Evolutionary conservation across 2,888 invertebrate genomes (phyloP), one percentile per base, ranked within the genome.

Genomic region (Xanthorhoe spadicearia): DNA sequence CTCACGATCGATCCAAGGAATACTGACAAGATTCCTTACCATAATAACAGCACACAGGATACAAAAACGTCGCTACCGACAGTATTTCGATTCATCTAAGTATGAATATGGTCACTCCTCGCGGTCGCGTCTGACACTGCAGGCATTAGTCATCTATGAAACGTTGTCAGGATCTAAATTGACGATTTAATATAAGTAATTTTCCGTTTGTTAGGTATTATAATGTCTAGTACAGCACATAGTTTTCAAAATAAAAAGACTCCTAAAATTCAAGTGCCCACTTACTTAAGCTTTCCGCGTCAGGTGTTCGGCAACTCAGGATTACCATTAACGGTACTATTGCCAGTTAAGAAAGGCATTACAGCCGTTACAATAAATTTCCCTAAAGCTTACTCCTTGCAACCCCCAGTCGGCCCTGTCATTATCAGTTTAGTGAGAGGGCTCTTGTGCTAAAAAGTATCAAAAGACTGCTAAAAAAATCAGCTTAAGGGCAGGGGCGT

Each of bases 341-440:
- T 85, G 84, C 83, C 77, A 81, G 82, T 81, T 83, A 88, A 83
- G 86, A 83, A 77, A 88, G 83, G 84, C 83, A 83, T 86, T 89
- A 83, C 83, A 83, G 79, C 76, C 74, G 82, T 85, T 83, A 86
- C 87, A 86, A 92, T 92, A 92, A 92, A 92, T 92, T 90, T 85
- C 78, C 85, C 82, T 85, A 87, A 86, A 81, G 78, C 85, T 83
- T 80, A 83, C 79, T 83, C 76, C 68, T 65, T 61, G 77, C 69
- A 77, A 55, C 60, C 80, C 81, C 83, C 84, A 73, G 74, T 78
- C 77, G 69, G 70, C 80, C 77, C 85, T 81, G 85, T 88, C 91
- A 90, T 93, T 92, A 92, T 92, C 92, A 90, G 92, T 90, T 92
- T 88, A 90, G 83, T 84, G 82, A 77, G 83, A 78, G 92, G 88